A percentile compares a stretch with the other conserved stretches of the same genome.
phyloP scores from a whole-genome alignment of 2,888 invertebrate genomes.

The Orthosia cruda region DNA sequence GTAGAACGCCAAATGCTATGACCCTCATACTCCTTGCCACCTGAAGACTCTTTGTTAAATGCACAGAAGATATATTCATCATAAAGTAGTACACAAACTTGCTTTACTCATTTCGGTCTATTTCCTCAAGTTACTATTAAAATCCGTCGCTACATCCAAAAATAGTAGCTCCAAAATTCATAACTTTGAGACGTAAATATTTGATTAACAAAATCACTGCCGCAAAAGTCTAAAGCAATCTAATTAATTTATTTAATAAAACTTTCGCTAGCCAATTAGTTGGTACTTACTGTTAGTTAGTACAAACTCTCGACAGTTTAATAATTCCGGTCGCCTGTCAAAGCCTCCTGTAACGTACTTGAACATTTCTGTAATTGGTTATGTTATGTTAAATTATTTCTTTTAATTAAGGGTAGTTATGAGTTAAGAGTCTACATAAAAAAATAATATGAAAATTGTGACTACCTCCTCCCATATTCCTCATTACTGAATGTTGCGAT shows the following conservation, averaged over 20 bases:
- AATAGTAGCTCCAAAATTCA: not conserved
- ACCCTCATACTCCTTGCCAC: too few relatives aligned
- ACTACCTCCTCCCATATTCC: too few relatives aligned
- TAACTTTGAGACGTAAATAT: not conserved
- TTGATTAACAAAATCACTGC: slow-evolving; percentile 15
- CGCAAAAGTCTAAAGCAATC: slow-evolving; percentile 21
- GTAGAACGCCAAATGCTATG: too few relatives aligned
- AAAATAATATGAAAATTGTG: too few relatives aligned
- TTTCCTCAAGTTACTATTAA: not conserved
- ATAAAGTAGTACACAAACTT: too few relatives aligned
- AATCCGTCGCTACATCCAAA: not conserved
- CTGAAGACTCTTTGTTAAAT: too few relatives aligned
- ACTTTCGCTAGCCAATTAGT: slow-evolving; percentile 43
- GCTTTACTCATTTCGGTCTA: not conserved
- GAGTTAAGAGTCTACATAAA: not conserved
- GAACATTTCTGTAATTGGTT: slow-evolving; percentile 47
- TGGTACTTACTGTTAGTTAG: too few relatives aligned
- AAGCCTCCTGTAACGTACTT: slow-evolving; percentile 42
- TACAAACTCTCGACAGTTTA: too few relatives aligned
- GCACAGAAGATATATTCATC: too few relatives aligned
- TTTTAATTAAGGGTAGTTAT: not conserved
- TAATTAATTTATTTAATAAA: slow-evolving; percentile 22
- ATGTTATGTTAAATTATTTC: slow-evolving; percentile 12
- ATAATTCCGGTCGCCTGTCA: slow-evolving; percentile 61
- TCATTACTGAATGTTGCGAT: too few relatives aligned